phyloP scores from a whole-genome alignment of 2,113 vertebrate genomes.

The Pedionomus torquatus region DNA sequence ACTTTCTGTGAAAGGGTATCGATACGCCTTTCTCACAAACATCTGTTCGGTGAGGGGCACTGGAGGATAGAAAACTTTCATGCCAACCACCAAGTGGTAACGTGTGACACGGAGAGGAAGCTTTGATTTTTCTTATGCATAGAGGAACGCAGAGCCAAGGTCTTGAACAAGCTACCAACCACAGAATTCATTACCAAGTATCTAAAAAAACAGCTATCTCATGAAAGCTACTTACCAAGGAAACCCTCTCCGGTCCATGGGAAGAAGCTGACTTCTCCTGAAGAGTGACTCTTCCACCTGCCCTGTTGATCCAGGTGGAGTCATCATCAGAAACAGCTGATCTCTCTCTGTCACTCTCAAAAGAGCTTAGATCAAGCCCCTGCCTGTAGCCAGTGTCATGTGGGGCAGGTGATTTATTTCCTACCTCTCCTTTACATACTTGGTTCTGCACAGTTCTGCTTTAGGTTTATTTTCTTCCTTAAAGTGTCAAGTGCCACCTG shows the following conservation, averaged over 20 bases:
- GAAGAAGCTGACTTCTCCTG: background rate
- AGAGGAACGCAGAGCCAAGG: background rate
- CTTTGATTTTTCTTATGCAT: background rate
- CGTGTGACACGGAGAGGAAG: background rate
- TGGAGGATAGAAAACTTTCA: background rate
- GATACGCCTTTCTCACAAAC: background rate
- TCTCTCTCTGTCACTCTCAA: background rate
- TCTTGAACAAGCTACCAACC: background rate
- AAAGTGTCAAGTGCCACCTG: background rate
- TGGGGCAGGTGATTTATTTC: background rate
- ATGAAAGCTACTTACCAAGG: background rate
- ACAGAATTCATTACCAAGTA: background rate
- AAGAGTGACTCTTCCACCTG: background rate
- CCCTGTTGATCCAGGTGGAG: background rate
- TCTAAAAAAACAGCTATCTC: background rate
- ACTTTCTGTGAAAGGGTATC: background rate
- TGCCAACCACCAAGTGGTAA: background rate
- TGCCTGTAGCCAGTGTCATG: background rate
- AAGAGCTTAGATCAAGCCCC: background rate
- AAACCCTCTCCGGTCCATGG: accelerated
- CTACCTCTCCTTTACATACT: background rate
- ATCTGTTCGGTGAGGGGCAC: background rate
- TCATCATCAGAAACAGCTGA: background rate
- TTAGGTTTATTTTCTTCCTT: background rate
- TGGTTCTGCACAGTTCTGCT: background rate